Evolutionary conservation across 2,797 vertebrate genomes (phyloP), one percentile per base, ranked within the genome.

Genomic region (Tamandua tetradactyla): DNA sequence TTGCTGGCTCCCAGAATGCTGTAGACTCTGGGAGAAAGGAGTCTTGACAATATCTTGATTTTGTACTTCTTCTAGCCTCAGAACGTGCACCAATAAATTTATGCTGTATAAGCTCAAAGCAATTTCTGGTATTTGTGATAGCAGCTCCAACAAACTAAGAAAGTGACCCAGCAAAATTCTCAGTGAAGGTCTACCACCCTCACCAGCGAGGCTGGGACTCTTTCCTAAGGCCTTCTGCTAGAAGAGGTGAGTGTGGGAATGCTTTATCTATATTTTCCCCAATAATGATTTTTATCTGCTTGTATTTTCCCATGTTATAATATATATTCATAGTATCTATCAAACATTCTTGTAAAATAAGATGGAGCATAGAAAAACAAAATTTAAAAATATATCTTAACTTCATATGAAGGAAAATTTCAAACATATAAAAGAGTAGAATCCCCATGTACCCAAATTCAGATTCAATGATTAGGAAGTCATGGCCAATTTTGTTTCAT

Each of bases 341-440:
- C 27, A 62, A 83, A 69, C 83, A 6, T 49, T 17, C 13, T 49
- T 49, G 44, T 62, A 30, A 85, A 71, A 81, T 64, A 69, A 64
- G 22, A 40, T 22, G 37, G 32, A 75, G 23, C 15, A 79, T 27
- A 10, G 55, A 64, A 37, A 22, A 76, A 44, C 23, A 81, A 66
- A 52, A 74, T 3, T 52, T 10, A 2, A 69, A 87, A 88, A 66
- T 14, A 3, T 23, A 57, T 47, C 71, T 78, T 57, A 81, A 84
- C 4, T 30, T 88, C 81, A 81, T n/a, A 57, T n/a, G 30, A 96
- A 96, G 55, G 14, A 69, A 93, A 69, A 68, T 76, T 62, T 66
- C 23, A 72, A 78, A 62, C 32, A 68, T 32, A 66, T 66, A 14
- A 59, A 11, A 47, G 92, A 44, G 20, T 55, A 62, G 23, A 89